Evolutionary conservation across 2,888 invertebrate genomes (phyloP).

Genomic region (Choreutis nemorana): DNA sequence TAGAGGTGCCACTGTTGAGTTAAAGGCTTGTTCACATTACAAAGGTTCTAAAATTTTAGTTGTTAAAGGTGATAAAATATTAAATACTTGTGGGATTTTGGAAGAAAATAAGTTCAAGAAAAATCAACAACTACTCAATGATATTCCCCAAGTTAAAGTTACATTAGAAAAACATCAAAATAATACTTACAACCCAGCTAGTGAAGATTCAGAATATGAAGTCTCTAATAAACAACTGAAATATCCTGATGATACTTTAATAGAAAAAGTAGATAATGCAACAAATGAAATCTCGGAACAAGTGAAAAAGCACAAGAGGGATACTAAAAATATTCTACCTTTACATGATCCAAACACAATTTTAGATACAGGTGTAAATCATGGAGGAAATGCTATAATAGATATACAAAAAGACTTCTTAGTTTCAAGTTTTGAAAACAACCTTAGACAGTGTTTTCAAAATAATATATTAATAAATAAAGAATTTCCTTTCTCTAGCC

Average conservation of each 20-base stretch:
- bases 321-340: slow-evolving; percentile 28
- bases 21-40: slow-evolving; percentile 82
- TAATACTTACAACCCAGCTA: background rate
- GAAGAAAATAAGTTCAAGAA: slow-evolving; percentile 74
- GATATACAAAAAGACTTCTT: slow-evolving; percentile 66
- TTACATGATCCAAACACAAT: slow-evolving; percentile 59
- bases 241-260: slow-evolving; percentile 5
- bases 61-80: slow-evolving; percentile 79
- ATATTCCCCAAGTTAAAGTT: slow-evolving; percentile 63
- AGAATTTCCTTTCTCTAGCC: slow-evolving; percentile 72
- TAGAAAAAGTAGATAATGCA: slow-evolving; percentile 15
- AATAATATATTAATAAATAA: slow-evolving; percentile 78
- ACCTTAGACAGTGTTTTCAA: slow-evolving; percentile 77
- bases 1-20: slow-evolving; percentile 77
- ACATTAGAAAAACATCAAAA: slow-evolving; percentile 30
- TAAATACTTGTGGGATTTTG: slow-evolving; percentile 80
- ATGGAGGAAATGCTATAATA: slow-evolving; percentile 75
- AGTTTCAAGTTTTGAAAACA: slow-evolving; percentile 85
- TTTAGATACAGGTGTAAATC: slow-evolving; percentile 77
- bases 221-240: slow-evolving; percentile 3
- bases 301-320: slow-evolving; percentile 23
- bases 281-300: background rate
- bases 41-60: slow-evolving; percentile 82
- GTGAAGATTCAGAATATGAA: slow-evolving; percentile 7
- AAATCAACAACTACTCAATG: slow-evolving; percentile 61